phyloP scores from a whole-genome alignment of 1,140 invertebrate genomes.

The Leguminivora glycinivorella region DNA sequence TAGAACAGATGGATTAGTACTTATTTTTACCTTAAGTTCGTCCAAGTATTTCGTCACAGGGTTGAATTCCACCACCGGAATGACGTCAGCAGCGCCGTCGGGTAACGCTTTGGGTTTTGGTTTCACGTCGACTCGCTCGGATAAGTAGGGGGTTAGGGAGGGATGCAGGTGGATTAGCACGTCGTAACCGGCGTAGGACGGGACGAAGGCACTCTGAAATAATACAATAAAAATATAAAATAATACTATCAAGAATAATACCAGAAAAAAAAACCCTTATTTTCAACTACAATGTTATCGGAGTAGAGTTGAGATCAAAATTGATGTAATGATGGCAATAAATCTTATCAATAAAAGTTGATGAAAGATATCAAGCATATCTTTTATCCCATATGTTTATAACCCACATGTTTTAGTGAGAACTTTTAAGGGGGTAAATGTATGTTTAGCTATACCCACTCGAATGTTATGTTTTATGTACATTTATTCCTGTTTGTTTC shows the following conservation, averaged over 20 bases:
- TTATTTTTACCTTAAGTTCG: constrained; percentile 86
- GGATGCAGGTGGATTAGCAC: constrained; percentile 86
- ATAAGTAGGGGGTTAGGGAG: constrained; percentile 78
- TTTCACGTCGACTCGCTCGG: constrained; percentile 61
- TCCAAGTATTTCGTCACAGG: constrained; percentile 86
- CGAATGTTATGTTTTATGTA: no score
- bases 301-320: no score
- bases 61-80: constrained; percentile 89
- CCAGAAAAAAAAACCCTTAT: no score
- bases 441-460: no score
- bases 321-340: no score
- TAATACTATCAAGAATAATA: no score
- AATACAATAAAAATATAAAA: constrained; percentile 12
- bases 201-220: constrained; percentile 54
- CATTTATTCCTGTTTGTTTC: no score
- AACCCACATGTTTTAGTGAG: no score
- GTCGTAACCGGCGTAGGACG: constrained; percentile 82
- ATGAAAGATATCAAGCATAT: constrained; percentile 54
- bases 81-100: constrained; percentile 64
- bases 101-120: constrained; percentile 37
- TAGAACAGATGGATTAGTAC: constrained; percentile 88
- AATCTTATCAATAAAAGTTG: no score
- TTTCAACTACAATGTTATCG: no score
- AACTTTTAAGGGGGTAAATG: no score
- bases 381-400: no score